A percentile compares a stretch with the other conserved stretches of the same genome.
phyloP scores from a whole-genome alignment of 1,140 invertebrate genomes.

The Drosophila auraria region DNA sequence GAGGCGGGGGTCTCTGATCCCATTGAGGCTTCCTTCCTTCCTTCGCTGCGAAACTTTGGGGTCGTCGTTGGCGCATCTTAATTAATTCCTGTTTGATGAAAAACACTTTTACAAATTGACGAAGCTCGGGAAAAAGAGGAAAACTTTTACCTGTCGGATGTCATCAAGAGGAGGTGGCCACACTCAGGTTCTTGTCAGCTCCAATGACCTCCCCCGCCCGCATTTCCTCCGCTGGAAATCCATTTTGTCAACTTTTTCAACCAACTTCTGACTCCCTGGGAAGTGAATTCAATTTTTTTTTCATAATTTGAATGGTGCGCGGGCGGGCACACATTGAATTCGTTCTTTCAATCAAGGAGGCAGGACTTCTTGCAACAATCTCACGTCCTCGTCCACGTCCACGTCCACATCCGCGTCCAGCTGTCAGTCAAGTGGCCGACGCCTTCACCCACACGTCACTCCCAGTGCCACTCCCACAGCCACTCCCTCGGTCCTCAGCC shows the following conservation, averaged over 20 bases:
- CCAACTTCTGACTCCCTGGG: constrained; percentile 37
- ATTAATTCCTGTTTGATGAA: constrained; percentile 83
- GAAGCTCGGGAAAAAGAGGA: constrained; percentile 56
- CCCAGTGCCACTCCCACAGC: constrained; percentile 36
- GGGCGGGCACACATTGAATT: constrained; percentile 68
- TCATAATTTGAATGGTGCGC: constrained; percentile 66
- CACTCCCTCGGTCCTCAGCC: background rate
- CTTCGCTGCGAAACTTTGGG: constrained; percentile 55
- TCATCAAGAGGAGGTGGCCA: constrained; percentile 20
- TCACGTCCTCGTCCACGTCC: constrained; percentile 10
- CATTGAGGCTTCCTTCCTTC: constrained; percentile 30
- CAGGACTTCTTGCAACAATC: constrained; percentile 56
- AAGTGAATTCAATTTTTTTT: constrained; percentile 65
- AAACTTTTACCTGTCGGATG: constrained; percentile 74
- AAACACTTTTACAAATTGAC: constrained; percentile 83
- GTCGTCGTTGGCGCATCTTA: constrained; percentile 62
- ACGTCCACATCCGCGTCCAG: constrained; percentile 69
- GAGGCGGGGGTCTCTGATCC: constrained; percentile 18
- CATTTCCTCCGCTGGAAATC: constrained; percentile 46
- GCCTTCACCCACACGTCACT: constrained; percentile 63
- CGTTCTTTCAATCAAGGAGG: constrained; percentile 77
- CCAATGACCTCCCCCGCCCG: constrained; percentile 39
- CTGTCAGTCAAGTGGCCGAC: constrained; percentile 78
- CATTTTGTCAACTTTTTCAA: constrained; percentile 80
- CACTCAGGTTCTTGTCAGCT: constrained; percentile 39